Conservation (phyloP, 2,797 vertebrate species). For the Gephyroberyx darwinii region DNA sequence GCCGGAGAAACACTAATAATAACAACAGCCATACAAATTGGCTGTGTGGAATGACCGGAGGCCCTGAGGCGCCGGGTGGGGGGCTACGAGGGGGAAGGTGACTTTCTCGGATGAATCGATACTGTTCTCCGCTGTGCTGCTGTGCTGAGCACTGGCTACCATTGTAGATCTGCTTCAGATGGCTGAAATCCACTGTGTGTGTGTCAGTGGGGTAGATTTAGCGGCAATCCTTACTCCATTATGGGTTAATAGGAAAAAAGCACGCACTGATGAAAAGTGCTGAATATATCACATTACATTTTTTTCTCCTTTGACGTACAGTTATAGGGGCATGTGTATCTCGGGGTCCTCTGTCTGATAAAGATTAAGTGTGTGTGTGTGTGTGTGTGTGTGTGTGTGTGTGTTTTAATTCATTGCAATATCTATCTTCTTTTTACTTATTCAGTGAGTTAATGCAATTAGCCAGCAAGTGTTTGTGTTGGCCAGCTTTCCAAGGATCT, state of each 20-base stretch:
- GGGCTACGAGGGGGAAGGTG: constrained; percentile 64
- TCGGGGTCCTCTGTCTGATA: constrained; percentile 47
- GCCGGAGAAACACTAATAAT: constrained; percentile 76
- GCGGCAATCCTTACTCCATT: constrained; percentile 57
- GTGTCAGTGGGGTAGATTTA: constrained; percentile 55
- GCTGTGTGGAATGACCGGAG: constrained; percentile 59
- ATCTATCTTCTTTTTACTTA: too few relatives aligned
- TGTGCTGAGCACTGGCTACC: constrained; percentile 34
- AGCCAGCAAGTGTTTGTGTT: too few relatives aligned
- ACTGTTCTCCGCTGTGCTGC: constrained; percentile 47
- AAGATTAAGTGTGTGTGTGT: constrained; percentile 35
- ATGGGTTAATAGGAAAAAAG: constrained; percentile 68
- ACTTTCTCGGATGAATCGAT: constrained; percentile 78
- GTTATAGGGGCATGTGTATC: constrained; percentile 42
- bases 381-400: constrained; percentile 21
- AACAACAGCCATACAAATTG: constrained; percentile 77
- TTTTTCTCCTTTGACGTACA: constrained; percentile 46
- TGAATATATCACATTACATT: constrained; percentile 57
- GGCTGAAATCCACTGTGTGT: constrained; percentile 35
- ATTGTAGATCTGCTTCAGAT: constrained; percentile 42
- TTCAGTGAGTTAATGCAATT: too few relatives aligned
- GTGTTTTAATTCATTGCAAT: neutral
- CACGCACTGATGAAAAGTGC: constrained; percentile 63
- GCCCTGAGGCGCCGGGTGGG: constrained; percentile 48
- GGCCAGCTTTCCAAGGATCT: too few relatives aligned